Percentiles rank a stretch among this genome's conserved stretches.
Conservation (phyloP, 2,797 vertebrate species). For the Kryptopterus vitreolus region DNA sequence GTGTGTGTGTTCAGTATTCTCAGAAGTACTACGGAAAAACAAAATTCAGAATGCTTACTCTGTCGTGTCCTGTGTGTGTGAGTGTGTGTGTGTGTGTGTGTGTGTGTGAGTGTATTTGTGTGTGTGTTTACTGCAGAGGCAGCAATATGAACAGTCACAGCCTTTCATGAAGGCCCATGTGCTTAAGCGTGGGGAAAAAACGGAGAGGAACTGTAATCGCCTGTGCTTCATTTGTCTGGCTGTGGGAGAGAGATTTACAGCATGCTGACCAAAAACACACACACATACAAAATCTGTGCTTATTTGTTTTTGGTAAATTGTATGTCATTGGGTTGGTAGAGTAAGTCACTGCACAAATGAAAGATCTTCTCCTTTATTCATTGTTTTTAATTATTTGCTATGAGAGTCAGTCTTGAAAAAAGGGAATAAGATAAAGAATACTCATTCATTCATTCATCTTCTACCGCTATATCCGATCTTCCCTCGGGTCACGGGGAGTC, state of each 20-base stretch:
- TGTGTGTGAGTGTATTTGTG: neutral
- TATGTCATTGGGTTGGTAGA: neutral
- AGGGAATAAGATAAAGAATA: neutral
- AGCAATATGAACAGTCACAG: slow-evolving; percentile 4
- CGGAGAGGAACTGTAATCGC: neutral
- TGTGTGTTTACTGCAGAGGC: slow-evolving; percentile 17
- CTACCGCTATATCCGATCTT: no score
- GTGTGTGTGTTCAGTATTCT: neutral
- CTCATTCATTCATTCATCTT: no score
- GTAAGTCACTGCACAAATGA: neutral
- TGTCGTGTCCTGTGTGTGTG: neutral
- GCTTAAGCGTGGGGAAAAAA: neutral
- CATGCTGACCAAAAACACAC: neutral
- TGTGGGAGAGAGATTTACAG: neutral
- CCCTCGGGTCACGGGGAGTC: no score
- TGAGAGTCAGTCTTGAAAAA: neutral
- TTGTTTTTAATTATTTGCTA: neutral
- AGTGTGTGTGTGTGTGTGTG: neutral
- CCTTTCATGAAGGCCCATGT: neutral
- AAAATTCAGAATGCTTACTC: slow-evolving; percentile 11
- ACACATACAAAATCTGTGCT: neutral
- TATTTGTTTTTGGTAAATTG: neutral
- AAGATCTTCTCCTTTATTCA: neutral
- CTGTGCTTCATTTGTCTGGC: neutral
- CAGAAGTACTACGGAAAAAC: neutral